Percentiles rank a stretch among this genome's conserved stretches.
Conservation (phyloP, 1,140 invertebrate genomes). For the Nasonia giraulti region DNA sequence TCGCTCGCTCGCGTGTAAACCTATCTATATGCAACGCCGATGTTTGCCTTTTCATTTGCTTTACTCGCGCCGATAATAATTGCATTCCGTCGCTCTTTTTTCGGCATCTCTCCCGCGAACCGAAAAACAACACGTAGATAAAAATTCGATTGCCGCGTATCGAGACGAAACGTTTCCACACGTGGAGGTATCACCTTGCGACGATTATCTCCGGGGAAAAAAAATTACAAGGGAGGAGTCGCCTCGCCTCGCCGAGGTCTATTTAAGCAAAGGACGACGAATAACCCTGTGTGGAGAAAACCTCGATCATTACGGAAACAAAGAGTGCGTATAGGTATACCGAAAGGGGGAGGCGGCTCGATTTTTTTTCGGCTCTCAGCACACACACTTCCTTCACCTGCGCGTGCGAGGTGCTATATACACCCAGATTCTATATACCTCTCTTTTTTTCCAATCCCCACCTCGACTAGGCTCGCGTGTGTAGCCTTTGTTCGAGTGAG, state of each 20-base stretch:
- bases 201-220: not conserved
- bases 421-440: not conserved
- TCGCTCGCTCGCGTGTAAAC: no score
- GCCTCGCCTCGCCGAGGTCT: not conserved
- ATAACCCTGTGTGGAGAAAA: not conserved
- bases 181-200: not conserved
- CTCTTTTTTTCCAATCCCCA: not conserved
- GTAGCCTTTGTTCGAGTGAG: conserved; percentile 37
- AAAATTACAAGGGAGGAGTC: not conserved
- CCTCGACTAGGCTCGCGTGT: not conserved
- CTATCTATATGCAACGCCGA: no score
- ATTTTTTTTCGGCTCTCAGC: not conserved
- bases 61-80: not conserved
- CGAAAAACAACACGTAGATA: not conserved
- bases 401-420: not conserved
- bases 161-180: not conserved
- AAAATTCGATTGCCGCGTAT: not conserved
- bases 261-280: not conserved
- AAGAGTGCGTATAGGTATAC: not conserved
- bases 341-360: not conserved
- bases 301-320: conserved; percentile 26
- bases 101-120: not conserved
- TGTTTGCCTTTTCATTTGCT: not conserved
- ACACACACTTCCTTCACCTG: conserved; percentile 9
- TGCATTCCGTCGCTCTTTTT: not conserved